A percentile compares a stretch with the other conserved stretches of the same genome.
These are phyloP conservation scores for Sericinus montela DNA, from an alignment of 2,888 invertebrate species.

Conservation along the genomic window DNA sequence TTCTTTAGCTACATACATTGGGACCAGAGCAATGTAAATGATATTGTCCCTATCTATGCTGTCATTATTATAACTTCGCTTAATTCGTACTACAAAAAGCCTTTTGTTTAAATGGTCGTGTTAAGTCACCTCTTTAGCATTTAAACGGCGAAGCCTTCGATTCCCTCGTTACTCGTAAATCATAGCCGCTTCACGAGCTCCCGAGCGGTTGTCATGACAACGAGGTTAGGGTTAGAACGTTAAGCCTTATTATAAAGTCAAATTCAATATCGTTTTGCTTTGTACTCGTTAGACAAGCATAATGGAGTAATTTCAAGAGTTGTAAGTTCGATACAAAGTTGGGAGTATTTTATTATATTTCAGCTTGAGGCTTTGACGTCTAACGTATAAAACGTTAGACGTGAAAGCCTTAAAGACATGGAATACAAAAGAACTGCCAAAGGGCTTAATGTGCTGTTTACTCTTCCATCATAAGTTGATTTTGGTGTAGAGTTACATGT, in stretches of 20 bases:
- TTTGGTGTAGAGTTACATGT: no score
- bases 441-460: no score
- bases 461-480: no score
- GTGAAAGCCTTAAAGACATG: no score
- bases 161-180: slow-evolving; percentile 5
- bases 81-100: not conserved
- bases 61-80: no score
- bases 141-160: slow-evolving; percentile 1
- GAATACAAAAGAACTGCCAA: no score
- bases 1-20: no score
- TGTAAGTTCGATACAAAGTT: not conserved
- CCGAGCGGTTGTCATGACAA: slow-evolving; percentile 10
- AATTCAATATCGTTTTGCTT: not conserved
- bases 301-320: not conserved
- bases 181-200: slow-evolving; percentile 8
- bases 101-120: not conserved
- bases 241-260: not conserved
- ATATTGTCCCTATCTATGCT: no score
- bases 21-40: no score
- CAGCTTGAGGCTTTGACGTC: no score
- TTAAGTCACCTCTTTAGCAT: slow-evolving; percentile 11
- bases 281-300: not conserved
- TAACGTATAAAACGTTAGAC: no score
- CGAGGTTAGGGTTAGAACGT: not conserved
- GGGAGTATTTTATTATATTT: not conserved